Evolutionary conservation across 2,888 invertebrate genomes (phyloP).

Genomic region (Fissipunctia ypsillon): DNA sequence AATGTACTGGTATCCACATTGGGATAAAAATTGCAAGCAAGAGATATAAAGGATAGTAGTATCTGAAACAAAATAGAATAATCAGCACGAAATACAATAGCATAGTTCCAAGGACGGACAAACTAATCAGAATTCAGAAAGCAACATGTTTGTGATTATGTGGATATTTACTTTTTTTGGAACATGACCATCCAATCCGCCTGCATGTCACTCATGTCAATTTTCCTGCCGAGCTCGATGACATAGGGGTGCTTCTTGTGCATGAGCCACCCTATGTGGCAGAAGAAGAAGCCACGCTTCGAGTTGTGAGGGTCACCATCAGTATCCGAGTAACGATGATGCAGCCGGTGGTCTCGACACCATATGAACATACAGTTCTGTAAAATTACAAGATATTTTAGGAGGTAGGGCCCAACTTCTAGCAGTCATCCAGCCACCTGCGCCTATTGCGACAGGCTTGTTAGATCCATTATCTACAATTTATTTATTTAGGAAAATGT

Average conservation of each 20-base stretch:
- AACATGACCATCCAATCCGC: constrained; percentile 93
- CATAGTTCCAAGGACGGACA: background rate
- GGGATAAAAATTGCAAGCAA: constrained; percentile 91
- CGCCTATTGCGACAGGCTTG: background rate
- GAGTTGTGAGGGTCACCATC: constrained; percentile 95
- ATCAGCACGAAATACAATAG: background rate
- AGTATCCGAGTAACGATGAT: constrained; percentile 93
- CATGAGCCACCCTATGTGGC: background rate
- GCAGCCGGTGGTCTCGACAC: constrained; percentile 93
- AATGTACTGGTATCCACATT: constrained; percentile 91
- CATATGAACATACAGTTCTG: constrained; percentile 1
- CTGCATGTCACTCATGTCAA: constrained; percentile 94
- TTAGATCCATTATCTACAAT: background rate
- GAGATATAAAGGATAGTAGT: constrained; percentile 91
- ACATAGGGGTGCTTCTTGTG: constrained; percentile 82
- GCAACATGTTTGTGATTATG: background rate
- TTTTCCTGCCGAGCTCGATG: constrained; percentile 91
- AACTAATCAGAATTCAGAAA: background rate
- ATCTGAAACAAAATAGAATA: constrained; percentile 87
- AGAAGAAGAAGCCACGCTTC: constrained; percentile 89
- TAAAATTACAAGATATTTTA: background rate
- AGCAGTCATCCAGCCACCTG: background rate
- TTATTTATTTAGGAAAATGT: background rate
- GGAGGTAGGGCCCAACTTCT: background rate
- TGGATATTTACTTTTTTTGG: constrained; percentile 92